These are phyloP conservation scores for Perizoma flavofasciatum DNA, from an alignment of 2,888 invertebrate species.

Conservation along the genomic window DNA sequence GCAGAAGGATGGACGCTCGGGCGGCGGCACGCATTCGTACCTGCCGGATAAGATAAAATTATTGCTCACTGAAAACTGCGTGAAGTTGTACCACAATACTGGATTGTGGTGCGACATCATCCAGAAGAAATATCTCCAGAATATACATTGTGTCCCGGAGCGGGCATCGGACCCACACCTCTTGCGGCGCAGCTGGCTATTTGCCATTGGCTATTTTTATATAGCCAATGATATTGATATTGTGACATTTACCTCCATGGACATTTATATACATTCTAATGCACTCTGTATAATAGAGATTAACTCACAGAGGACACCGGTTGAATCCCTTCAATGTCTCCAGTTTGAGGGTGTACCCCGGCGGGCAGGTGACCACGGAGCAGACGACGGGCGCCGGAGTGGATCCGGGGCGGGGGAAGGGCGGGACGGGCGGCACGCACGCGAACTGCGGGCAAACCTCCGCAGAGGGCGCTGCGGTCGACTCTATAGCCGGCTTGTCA, in stretches of 20 bases:
- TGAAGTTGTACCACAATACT: no score
- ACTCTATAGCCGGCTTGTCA: constrained; percentile 56
- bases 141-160: no score
- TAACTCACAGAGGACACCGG: constrained; percentile 78
- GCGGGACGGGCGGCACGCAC: constrained; percentile 79
- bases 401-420: constrained; percentile 57
- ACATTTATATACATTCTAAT: no score
- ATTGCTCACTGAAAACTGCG: neutral
- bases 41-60: constrained; percentile 47
- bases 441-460: constrained; percentile 80
- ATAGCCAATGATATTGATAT: no score
- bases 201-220: no score
- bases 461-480: constrained; percentile 33
- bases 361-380: constrained; percentile 83
- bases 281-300: no score
- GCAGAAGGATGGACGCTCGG: constrained; percentile 86
- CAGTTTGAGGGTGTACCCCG: constrained; percentile 81
- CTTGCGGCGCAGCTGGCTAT: no score
- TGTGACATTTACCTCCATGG: no score
- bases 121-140: neutral
- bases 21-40: constrained; percentile 86
- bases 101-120: no score
- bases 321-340: constrained; percentile 60
- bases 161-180: no score
- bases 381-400: constrained; percentile 61